Percentiles rank a stretch among this genome's conserved stretches.
Conservation (phyloP, 2,888 invertebrate genomes). For the Caenorhabditis japonica region DNA sequence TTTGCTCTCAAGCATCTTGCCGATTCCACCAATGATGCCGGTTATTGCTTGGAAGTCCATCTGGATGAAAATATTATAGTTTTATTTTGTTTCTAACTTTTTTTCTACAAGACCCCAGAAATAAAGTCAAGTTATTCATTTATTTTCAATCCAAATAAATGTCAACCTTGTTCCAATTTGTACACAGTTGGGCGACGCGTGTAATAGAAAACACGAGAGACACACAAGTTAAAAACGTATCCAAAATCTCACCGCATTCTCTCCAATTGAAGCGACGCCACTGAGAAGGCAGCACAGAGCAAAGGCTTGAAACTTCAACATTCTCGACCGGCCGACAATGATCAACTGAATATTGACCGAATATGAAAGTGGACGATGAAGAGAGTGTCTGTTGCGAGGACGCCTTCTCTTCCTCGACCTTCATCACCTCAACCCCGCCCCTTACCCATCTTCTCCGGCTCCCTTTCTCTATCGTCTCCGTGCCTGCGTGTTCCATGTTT, state of each 20-base stretch:
- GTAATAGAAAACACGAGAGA: slow-evolving; percentile 3
- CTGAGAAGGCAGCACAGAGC: slow-evolving; percentile 34
- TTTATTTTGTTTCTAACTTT: too few relatives aligned
- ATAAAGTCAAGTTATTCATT: neutral
- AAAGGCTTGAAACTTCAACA: slow-evolving; percentile 44
- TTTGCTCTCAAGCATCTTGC: slow-evolving; percentile 74
- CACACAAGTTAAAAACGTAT: neutral
- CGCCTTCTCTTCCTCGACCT: slow-evolving; percentile 51
- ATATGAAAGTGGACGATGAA: slow-evolving; percentile 39
- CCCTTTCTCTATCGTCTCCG: slow-evolving; percentile 18
- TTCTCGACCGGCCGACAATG: slow-evolving; percentile 5
- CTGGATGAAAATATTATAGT: slow-evolving; percentile 68
- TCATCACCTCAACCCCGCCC: slow-evolving; percentile 46
- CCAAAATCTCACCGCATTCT: slow-evolving; percentile 71
- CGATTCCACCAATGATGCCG: slow-evolving; percentile 76
- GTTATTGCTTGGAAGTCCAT: slow-evolving; percentile 76
- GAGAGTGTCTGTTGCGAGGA: slow-evolving; percentile 39
- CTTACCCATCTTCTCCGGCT: slow-evolving; percentile 35
- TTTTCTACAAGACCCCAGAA: too few relatives aligned
- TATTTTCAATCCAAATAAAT: too few relatives aligned
- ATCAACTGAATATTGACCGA: slow-evolving; percentile 37
- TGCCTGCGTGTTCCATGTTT: slow-evolving; percentile 51
- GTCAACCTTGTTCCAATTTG: slow-evolving; percentile 3
- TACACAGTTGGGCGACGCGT: neutral
- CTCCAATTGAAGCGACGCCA: slow-evolving; percentile 68